A percentile compares a stretch with the other conserved stretches of the same genome.
These are phyloP conservation scores for Oxyteleia sp. DNA, from an alignment of 2,888 invertebrate genomes.

Conservation along the genomic window DNA sequence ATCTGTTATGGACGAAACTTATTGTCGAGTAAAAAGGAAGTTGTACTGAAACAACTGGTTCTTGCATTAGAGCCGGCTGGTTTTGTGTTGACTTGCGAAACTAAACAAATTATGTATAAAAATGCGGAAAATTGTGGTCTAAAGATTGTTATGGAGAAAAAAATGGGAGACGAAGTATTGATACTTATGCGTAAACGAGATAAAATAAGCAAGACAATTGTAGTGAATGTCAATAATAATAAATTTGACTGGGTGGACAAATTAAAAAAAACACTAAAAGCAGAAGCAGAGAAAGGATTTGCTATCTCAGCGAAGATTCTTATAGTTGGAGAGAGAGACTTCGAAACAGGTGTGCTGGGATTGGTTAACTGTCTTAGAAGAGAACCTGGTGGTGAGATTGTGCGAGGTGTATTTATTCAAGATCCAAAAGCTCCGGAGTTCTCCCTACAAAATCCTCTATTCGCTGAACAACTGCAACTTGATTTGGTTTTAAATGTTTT, in stretches of 20 bases:
- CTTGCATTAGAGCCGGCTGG: slow-evolving; percentile 75
- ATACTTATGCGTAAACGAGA: slow-evolving; percentile 79
- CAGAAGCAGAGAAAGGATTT: slow-evolving; percentile 87
- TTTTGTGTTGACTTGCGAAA: slow-evolving; percentile 79
- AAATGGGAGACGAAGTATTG: slow-evolving; percentile 64
- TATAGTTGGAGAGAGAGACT: slow-evolving; percentile 91
- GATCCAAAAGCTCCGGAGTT: slow-evolving; percentile 90
- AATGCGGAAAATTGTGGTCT: slow-evolving; percentile 56
- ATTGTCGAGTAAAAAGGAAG: slow-evolving; percentile 82
- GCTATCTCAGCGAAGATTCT: slow-evolving; percentile 89
- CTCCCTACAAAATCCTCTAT: slow-evolving; percentile 90
- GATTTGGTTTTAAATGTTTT: slow-evolving; percentile 94
- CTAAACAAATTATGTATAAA: slow-evolving; percentile 31
- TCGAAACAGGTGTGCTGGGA: slow-evolving; percentile 93
- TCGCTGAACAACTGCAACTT: slow-evolving; percentile 90
- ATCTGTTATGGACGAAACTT: slow-evolving; percentile 89
- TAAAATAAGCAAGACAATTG: slow-evolving; percentile 79
- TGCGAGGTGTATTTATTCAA: slow-evolving; percentile 90
- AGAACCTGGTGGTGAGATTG: slow-evolving; percentile 91
- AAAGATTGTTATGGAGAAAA: slow-evolving; percentile 80
- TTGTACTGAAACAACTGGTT: slow-evolving; percentile 50
- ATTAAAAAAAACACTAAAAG: slow-evolving; percentile 82
- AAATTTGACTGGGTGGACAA: slow-evolving; percentile 86
- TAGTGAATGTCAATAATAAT: slow-evolving; percentile 80
- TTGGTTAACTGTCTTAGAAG: slow-evolving; percentile 94